Percentiles rank a stretch among this genome's conserved stretches.
These are phyloP conservation scores for Hemiprocne comata DNA, from an alignment of 2,113 vertebrate species.

Conservation along the genomic window DNA sequence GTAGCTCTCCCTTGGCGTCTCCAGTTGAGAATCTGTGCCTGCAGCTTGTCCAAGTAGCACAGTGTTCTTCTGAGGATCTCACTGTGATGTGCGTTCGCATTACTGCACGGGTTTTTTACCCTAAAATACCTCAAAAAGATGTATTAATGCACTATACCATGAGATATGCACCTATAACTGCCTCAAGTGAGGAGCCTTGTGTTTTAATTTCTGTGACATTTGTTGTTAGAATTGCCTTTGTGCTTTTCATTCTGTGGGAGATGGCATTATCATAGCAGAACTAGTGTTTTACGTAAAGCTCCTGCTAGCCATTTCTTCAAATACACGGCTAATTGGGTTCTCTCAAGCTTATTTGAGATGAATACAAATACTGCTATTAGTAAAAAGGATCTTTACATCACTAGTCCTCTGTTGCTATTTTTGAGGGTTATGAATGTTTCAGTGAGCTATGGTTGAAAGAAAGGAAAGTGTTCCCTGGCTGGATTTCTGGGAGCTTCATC, in stretches of 20 bases:
- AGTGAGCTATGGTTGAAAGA: neutral
- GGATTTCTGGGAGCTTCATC: neutral
- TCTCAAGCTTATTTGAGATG: neutral
- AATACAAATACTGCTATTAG: neutral
- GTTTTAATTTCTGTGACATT: neutral
- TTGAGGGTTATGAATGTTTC: neutral
- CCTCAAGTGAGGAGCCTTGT: neutral
- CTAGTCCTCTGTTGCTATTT: neutral
- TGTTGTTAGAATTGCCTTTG: neutral
- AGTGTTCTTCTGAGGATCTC: neutral
- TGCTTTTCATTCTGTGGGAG: neutral
- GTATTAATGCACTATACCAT: neutral
- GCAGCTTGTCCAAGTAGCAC: neutral
- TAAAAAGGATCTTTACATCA: neutral
- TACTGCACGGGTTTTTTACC: neutral
- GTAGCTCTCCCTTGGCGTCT: neutral
- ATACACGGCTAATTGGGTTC: rapidly evolving
- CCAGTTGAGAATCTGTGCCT: neutral
- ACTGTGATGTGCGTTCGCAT: rapidly evolving
- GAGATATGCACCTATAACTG: neutral
- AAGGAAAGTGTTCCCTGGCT: neutral
- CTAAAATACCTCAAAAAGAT: neutral
- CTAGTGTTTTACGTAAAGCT: neutral
- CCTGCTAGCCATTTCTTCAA: neutral
- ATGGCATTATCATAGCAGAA: neutral